A percentile compares a stretch with the other conserved stretches of the same genome.
phyloP scores from a whole-genome alignment of 2,888 invertebrate species.

The Atherix ibis region DNA sequence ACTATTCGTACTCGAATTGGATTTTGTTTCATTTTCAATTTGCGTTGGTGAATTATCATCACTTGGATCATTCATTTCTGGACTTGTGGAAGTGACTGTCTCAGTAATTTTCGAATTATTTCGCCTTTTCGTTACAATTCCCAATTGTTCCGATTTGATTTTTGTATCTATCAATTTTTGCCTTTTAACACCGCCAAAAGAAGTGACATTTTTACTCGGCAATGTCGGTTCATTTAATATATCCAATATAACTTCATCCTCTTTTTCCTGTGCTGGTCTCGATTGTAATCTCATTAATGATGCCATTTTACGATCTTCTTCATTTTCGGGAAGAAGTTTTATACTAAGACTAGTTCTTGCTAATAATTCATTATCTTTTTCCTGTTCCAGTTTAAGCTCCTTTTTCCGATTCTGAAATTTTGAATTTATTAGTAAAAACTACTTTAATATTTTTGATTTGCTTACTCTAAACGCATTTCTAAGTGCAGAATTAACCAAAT shows the following conservation, averaged over 20 bases:
- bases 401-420: slow-evolving; percentile 47
- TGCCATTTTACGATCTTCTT: slow-evolving; percentile 68
- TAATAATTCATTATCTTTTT: slow-evolving; percentile 52
- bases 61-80: not conserved
- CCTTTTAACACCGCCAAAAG: slow-evolving; percentile 40
- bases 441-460: no score
- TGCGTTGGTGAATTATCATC: no score
- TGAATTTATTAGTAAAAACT: not conserved
- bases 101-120: not conserved
- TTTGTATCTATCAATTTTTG: slow-evolving; percentile 35
- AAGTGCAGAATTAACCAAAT: slow-evolving; percentile 72
- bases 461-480: slow-evolving; percentile 74
- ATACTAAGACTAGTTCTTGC: slow-evolving; percentile 65
- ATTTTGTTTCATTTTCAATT: not conserved
- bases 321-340: slow-evolving; percentile 57
- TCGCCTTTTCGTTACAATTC: slow-evolving; percentile 21
- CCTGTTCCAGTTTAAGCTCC: slow-evolving; percentile 51
- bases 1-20: not conserved
- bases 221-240: slow-evolving; percentile 40
- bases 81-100: not conserved
- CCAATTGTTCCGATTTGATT: slow-evolving; percentile 22
- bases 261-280: slow-evolving; percentile 43
- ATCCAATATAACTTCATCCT: slow-evolving; percentile 34
- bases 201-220: slow-evolving; percentile 36
- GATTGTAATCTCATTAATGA: slow-evolving; percentile 54